Evolutionary conservation across 2,888 invertebrate species (phyloP), one percentile per base, ranked within the genome.

Genomic region (Limnephilus auricula): DNA sequence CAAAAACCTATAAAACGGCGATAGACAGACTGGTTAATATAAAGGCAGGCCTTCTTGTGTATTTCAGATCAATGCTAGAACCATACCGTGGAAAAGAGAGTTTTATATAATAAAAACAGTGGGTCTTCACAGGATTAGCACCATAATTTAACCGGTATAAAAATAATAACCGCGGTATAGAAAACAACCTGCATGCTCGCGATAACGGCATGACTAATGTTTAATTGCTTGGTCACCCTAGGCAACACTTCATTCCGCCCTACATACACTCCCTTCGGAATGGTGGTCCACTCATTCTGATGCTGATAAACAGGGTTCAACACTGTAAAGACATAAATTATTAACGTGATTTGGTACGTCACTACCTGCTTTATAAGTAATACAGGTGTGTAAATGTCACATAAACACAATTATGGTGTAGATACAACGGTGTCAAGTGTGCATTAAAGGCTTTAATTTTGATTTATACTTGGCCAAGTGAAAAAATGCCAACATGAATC

Each of bases 191-290:
- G 92, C 91, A 88, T 37, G 90, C 79, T 40, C n/a, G 91, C 90
- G 92, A 92, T 92, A 92, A 91, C 91, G 90, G 80, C 83, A 91
- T 92, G 92, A 92, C 92, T 91, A 92, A 92, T 92, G 92, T 92
- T 92, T 92, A 92, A 92, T 92, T 92, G 92, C 90, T 79, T 91
- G 92, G 91, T 89, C 86, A 86, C 91, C 90, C 91, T 85, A 80
- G 31, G 32, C 40, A 2, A 65, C 50, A 18, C 50, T 65, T 65
- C 18, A 25, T 65, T 65, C 50, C 50, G 5, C 50, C 50, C 50
- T 65, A 65, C 50, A 65, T 15, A 50, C 18, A 65, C 50, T 65
- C 50, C 50, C 50, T 65, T 65, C 5, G 5, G 5, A 18, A 65
- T 65, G 50, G 50, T 25, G 50, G 50, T 65, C 50, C 50, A 18